Percentiles rank a stretch among this genome's conserved stretches.
Conservation (phyloP, 2,113 vertebrate species). For the Poecile atricapillus region DNA sequence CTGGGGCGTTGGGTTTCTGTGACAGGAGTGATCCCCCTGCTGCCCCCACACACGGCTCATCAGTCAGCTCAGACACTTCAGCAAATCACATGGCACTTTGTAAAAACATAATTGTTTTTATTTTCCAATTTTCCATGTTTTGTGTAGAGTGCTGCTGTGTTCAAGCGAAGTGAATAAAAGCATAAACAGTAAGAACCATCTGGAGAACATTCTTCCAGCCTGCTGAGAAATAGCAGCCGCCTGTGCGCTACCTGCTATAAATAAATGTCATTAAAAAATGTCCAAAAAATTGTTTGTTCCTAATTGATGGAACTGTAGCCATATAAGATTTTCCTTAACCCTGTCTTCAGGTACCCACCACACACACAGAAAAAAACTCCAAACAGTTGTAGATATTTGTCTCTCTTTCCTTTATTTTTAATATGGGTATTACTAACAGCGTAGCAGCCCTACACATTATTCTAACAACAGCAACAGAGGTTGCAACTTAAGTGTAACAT, state of each 20-base stretch:
- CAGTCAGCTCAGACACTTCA: background rate
- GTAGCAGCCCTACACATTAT: background rate
- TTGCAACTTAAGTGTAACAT: background rate
- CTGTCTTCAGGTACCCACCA: conserved; percentile 28
- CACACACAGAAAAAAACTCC: conserved; percentile 10
- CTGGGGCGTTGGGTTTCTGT: fast-evolving
- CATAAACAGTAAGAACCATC: conserved; percentile 75
- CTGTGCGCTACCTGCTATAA: conserved; percentile 76
- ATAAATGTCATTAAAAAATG: conserved; percentile 71
- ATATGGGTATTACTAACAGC: conserved; percentile 36
- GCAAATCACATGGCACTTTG: conserved; percentile 38
- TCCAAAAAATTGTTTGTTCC: conserved; percentile 53
- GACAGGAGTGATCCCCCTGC: background rate
- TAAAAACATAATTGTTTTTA: conserved; percentile 55
- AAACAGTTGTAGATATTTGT: background rate
- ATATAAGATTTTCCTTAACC: conserved; percentile 56
- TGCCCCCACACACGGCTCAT: background rate
- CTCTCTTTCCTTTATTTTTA: conserved; percentile 41
- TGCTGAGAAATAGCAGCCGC: conserved; percentile 72
- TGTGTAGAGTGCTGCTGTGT: conserved; percentile 57
- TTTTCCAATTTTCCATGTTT: conserved; percentile 61
- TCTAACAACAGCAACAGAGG: conserved; percentile 23
- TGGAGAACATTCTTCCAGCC: conserved; percentile 77
- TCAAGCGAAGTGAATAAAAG: conserved; percentile 69
- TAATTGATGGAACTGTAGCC: conserved; percentile 65